Evolutionary conservation across 2,888 invertebrate species (phyloP), one percentile per base, ranked within the genome.

Genomic region (Cosmopolites sordidus): DNA sequence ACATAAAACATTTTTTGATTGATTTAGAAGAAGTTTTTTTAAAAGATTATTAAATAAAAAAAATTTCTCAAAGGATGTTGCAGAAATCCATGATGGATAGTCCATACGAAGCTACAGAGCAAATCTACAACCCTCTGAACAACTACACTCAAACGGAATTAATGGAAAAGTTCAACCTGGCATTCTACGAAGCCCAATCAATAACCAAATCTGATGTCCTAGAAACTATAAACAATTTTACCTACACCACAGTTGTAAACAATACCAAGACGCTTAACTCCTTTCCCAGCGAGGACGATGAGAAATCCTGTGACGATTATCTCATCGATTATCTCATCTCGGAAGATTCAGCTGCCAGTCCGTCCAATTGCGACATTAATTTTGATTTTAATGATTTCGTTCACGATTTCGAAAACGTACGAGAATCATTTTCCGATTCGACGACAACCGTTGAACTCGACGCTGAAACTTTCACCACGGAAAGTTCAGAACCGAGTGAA

Each of bases 121-220:
- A 60, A 45, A 51, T 66, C 4, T 68, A 65, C 61, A 59, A 65
- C 51, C 65, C 66, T 15, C 60, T 65, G 22, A 62, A 61, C 48
- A 60, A 67, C 55, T 56, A 64, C 40, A 65, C 69, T 27, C 73
- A 72, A 62, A 59, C 62, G n/a, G 74, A 73, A 56, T 61, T 75
- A 12, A 69, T 73, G 63, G 73, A 73, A 56, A 73, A 73, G 61
- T 75, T 75, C 63, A 74, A 73, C 54, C 60, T 72, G 14, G 74
- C 74, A 1, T 75, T 75, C 53, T 73, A 73, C 64, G 72, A 74
- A 54, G 73, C 73, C 9, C 74, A 74, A 58, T 64, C 65, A 40
- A 56, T 65, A 2, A 59, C 64, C 17, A 63, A 64, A 58, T 61
- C 63, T 5, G 69, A 69, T 50, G 61, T 67, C 12, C 46, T 66